Evolutionary conservation across 1,140 invertebrate species (phyloP), one percentile per base, ranked within the genome.

Genomic region (Onthophagus taurus): DNA sequence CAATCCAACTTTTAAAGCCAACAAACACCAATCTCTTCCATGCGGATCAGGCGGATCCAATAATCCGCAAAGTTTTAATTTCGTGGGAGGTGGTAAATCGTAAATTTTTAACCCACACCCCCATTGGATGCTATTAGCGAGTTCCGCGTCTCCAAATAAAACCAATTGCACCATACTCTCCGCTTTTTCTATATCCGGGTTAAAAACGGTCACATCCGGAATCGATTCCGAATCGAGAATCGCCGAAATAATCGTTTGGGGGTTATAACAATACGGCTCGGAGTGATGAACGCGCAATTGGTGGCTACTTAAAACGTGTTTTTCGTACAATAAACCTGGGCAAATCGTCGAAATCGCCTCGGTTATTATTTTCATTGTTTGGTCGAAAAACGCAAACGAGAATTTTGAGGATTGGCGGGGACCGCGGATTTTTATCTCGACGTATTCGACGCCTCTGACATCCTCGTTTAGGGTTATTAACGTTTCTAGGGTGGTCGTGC

Each of bases 1-100:
- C 6, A 83, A 64, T 16, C 83, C 84, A 19, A 89, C 63, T 45
- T 78, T 71, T 1, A 89, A 76, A 3, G 85, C 85, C 19, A 90
- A 61, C 42, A 90, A 68, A 60, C 83, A 87, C 86, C 86, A 89
- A 59, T 90, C 86, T 48, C 79, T 69, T 8, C 87, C 87, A 57
- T 86, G 77, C 2, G 76, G 71, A 59, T 89, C 84, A 5, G 80
- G 74, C 1, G 84, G 82, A 67, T 91, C 87, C 9, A 91, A 65
- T 39, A 85, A 63, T 16, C 72, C 64, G 39, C 78, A 77, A 3
- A 79, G 53, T 54, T 67, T 64, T 48, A 72, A 67, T 49, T 72
- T 67, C 34, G 72, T 62, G 24, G 71, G 64, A 23, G 69, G 57
- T 45, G 65, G 58, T 19, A 76, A 43, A 13, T 64, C 55, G 12